phyloP scores from a whole-genome alignment of 2,113 vertebrate genomes.

The Oophaga pumilio region DNA sequence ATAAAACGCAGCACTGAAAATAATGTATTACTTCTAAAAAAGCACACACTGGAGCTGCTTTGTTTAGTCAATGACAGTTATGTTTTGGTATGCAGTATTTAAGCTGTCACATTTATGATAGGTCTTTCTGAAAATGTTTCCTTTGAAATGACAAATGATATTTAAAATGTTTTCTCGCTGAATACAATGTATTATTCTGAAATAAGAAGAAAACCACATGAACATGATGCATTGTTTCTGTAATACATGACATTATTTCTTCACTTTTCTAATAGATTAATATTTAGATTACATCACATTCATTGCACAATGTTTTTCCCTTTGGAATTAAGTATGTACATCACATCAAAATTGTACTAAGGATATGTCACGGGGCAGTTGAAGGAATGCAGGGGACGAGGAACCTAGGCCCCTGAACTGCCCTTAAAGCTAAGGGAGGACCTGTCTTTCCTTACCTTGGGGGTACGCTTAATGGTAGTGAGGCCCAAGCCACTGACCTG shows the following conservation, averaged over 20 bases:
- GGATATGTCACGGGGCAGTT: too few relatives aligned
- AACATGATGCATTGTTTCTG: slow-evolving; percentile 19
- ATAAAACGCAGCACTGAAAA: slow-evolving; percentile 17
- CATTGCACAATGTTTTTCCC: background rate
- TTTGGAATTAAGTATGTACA: slow-evolving; percentile 6
- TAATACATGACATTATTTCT: slow-evolving; percentile 31
- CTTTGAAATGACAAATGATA: slow-evolving; percentile 45
- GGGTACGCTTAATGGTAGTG: too few relatives aligned
- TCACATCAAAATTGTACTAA: background rate
- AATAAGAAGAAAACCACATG: slow-evolving; percentile 17
- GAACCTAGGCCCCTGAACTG: too few relatives aligned
- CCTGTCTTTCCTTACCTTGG: too few relatives aligned
- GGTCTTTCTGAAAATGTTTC: slow-evolving; percentile 23
- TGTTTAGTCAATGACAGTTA: slow-evolving; percentile 48
- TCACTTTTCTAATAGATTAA: slow-evolving; percentile 23
- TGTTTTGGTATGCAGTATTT: slow-evolving; percentile 50
- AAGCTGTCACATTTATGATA: slow-evolving; percentile 46
- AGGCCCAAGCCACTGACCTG: too few relatives aligned
- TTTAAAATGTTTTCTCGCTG: slow-evolving; percentile 40
- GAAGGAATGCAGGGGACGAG: too few relatives aligned
- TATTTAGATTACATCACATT: slow-evolving; percentile 5
- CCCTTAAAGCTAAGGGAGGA: too few relatives aligned
- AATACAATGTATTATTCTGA: slow-evolving; percentile 30
- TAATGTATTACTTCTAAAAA: slow-evolving; percentile 31
- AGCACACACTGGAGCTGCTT: slow-evolving; percentile 15